Base-by-base conservation (phyloP, 2,888 invertebrate genomes). In the Chrysina gloriosa region DNA sequence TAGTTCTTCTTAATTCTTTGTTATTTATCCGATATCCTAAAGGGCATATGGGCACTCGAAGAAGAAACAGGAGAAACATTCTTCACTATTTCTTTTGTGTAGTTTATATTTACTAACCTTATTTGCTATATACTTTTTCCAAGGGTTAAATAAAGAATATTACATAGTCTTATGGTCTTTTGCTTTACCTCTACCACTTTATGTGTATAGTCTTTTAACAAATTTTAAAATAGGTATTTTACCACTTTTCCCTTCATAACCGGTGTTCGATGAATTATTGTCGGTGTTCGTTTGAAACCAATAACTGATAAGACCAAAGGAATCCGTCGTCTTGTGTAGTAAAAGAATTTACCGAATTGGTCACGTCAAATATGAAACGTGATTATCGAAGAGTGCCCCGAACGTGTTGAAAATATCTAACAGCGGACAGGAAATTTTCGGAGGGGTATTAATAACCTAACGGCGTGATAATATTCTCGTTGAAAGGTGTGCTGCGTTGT, bases 321-420 rank as follows among this genome's bases (percentile, higher is more conserved):
- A 45, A 19, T 45, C 45, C 45, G 9, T 19, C 45, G 21, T 3
- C 19, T 7, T 45, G 45, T 21, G 21, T 45, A 19, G 7, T 9
- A 16, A 45, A 45, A 45, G 45, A 45, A 45, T 45, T 45, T 45
- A 45, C 45, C 45, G n/a, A 45, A 45, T 45, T 21, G 45, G 45
- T 45, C 45, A 45, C 45, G 45, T 23, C 45, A 45, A 45, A 45
- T 21, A 9, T 21, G 45, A 16, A 9, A 45, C 45, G 45, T 45
- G 45, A 14, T 45, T 45, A 45, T 45, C 21, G 45, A 45, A 9
- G 45, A 45, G 21, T 16, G 45, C 19, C 21, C 16, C 9, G 7
- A 21, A 45, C 45, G 45, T 45, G 45, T 19, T 19, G 16, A 21
- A 21, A 2, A 21, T 45, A 21, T 2, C 21, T 45, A 16, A 45